These are phyloP conservation scores for Lanistes nyassanus DNA, from an alignment of 1,140 invertebrate genomes.

Conservation along the genomic window DNA sequence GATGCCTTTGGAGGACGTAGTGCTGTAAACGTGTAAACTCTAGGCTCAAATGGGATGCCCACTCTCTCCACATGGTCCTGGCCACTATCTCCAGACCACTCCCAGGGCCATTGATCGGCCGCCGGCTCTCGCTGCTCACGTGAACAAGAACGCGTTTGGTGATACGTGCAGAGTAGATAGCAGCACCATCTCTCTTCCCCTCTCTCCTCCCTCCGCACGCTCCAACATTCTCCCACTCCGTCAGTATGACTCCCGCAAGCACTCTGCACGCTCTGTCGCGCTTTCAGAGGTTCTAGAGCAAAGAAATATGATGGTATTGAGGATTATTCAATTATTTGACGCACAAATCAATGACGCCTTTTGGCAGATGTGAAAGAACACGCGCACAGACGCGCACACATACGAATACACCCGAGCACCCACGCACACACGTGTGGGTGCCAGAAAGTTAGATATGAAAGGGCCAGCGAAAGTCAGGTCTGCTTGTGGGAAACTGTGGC, in stretches of 20 bases:
- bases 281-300: background rate
- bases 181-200: background rate
- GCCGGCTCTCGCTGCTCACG: background rate
- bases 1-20: too few species aligned
- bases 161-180: background rate
- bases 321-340: too few species aligned
- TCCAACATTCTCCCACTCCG: background rate
- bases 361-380: background rate
- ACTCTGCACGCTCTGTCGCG: background rate
- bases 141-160: too few species aligned
- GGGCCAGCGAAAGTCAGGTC: too few species aligned
- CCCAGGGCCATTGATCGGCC: background rate
- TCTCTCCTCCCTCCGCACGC: constrained; percentile 6
- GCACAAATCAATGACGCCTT: too few species aligned
- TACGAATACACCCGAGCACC: background rate
- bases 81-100: background rate
- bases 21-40: background rate
- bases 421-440: background rate
- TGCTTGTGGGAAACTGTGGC: too few species aligned
- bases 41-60: background rate
- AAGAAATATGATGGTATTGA: background rate
- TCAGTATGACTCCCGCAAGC: background rate
- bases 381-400: constrained; percentile 6
- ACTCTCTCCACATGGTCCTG: background rate
- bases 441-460: background rate